Conservation (phyloP, 2,113 vertebrate species). For the Meleagris gallopavo region DNA sequence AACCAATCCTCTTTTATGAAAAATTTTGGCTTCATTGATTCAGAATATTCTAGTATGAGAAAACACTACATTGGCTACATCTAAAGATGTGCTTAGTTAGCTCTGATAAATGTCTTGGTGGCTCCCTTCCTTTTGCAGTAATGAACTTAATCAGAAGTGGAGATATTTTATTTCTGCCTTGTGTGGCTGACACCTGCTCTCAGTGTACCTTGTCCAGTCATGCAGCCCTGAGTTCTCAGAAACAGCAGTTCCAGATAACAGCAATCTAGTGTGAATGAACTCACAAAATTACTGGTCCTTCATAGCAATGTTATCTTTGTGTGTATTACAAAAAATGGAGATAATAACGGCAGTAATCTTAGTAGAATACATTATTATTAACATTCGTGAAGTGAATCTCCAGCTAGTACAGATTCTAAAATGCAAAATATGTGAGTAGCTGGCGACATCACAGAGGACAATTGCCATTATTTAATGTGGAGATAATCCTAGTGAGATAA, state of each 20-base stretch:
- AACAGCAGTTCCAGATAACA: neutral
- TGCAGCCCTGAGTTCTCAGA: neutral
- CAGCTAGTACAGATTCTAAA: neutral
- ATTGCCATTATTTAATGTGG: neutral
- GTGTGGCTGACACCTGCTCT: neutral
- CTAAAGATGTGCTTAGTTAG: neutral
- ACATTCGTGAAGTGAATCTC: neutral
- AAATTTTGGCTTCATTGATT: neutral
- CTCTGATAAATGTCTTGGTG: neutral
- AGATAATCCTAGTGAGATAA: neutral
- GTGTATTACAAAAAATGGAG: neutral
- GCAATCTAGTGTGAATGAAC: accelerated
- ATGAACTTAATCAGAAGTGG: neutral
- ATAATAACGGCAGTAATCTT: neutral
- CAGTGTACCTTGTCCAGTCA: neutral
- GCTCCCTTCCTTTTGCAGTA: neutral
- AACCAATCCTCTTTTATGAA: neutral
- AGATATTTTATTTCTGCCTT: accelerated
- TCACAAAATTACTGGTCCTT: neutral
- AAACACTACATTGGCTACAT: accelerated
- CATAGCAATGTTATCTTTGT: neutral
- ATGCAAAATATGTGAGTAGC: neutral
- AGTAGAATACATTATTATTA: accelerated
- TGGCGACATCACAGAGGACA: neutral
- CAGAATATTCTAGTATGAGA: neutral